Evolutionary conservation across 2,797 vertebrate genomes (phyloP).

Genomic region (Bradypodion pumilum): DNA sequence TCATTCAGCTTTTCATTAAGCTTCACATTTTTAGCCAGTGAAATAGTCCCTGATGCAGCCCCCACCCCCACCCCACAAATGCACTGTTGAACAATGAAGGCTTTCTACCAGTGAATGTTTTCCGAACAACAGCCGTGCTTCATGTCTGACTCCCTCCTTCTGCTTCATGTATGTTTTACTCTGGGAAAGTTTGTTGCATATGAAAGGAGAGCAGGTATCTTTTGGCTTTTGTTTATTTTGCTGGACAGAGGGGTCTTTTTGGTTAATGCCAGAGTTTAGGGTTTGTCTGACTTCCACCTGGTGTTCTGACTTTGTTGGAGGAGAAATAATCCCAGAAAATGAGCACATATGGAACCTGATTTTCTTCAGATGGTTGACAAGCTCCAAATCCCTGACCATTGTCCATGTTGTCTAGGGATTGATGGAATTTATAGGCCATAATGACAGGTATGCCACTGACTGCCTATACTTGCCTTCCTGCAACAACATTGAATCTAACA

Average conservation of each 20-base stretch:
- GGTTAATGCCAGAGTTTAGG: too few species aligned
- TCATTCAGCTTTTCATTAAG: conserved; percentile 8
- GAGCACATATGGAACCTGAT: neutral
- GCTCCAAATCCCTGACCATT: neutral
- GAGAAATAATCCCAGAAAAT: neutral
- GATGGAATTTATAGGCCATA: neutral
- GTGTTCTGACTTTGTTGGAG: too few species aligned
- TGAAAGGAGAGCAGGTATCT: neutral
- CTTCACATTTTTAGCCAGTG: neutral
- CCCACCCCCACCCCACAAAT: neutral
- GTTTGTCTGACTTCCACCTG: too few species aligned
- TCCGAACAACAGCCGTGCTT: neutral
- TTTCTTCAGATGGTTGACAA: neutral
- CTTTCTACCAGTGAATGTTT: neutral
- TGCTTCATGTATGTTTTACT: neutral
- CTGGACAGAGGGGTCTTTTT: too few species aligned
- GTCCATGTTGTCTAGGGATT: neutral
- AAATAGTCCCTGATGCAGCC: neutral
- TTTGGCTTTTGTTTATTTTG: neutral
- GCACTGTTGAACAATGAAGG: neutral
- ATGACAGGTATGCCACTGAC: neutral
- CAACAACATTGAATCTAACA: neutral
- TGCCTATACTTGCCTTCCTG: neutral
- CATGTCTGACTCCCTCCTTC: neutral
- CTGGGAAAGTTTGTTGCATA: neutral